These are phyloP conservation scores for Dasypus novemcinctus DNA, from an alignment of 2,113 vertebrate species.

Conservation along the genomic window DNA sequence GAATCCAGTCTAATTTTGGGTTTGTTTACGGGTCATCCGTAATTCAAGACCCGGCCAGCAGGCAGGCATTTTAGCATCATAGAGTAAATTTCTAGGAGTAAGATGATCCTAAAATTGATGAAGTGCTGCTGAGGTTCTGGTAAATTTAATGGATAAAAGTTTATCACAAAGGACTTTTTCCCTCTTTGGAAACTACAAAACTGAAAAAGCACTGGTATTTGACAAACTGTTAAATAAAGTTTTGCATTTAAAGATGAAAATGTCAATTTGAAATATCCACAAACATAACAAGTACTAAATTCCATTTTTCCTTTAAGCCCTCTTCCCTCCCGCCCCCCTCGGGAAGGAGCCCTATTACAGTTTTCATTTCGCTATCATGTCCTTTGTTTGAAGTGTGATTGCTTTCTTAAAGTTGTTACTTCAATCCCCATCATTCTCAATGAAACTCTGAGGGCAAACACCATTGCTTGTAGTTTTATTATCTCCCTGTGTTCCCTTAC, in stretches of 20 bases:
- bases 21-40: slow-evolving; percentile 1
- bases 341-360: neutral
- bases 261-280: neutral
- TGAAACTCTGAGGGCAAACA: neutral
- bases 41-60: slow-evolving; percentile 1
- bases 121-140: neutral
- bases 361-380: neutral
- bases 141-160: neutral
- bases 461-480: neutral
- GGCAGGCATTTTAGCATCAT: slow-evolving; percentile 28
- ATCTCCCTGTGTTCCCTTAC: neutral
- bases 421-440: neutral
- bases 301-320: neutral
- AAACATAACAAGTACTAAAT: neutral
- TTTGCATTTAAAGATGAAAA: neutral
- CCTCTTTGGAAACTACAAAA: neutral
- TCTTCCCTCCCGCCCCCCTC: neutral
- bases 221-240: neutral
- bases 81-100: slow-evolving; percentile 36
- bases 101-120: slow-evolving; percentile 46
- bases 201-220: neutral
- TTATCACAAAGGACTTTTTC: slow-evolving; percentile 1
- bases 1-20: neutral
- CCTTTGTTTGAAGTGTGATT: neutral
- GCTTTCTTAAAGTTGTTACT: neutral